Conservation (phyloP, 2,797 vertebrate genomes). For the Rhinatrema bivittatum region DNA sequence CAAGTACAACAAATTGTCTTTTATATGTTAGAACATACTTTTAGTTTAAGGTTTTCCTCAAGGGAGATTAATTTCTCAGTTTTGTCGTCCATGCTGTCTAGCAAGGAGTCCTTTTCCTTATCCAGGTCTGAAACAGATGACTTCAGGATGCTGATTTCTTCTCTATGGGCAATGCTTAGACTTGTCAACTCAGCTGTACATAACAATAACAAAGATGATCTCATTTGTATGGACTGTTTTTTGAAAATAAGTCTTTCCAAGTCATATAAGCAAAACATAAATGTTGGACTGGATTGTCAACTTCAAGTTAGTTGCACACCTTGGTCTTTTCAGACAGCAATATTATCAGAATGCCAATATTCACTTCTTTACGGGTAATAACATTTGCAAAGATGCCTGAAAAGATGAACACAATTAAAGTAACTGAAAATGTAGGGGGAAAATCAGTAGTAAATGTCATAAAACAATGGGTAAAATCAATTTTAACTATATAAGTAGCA, state of each 20-base stretch:
- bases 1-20: not conserved
- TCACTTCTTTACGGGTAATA: too few relatives aligned
- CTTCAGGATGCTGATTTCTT: constrained; percentile 54
- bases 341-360: too few relatives aligned
- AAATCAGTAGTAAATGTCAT: too few relatives aligned
- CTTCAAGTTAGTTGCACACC: too few relatives aligned
- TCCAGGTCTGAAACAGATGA: constrained; percentile 46
- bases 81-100: constrained; percentile 56
- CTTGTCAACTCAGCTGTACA: constrained; percentile 50
- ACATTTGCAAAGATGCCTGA: too few relatives aligned
- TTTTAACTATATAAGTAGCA: too few relatives aligned
- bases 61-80: constrained; percentile 46
- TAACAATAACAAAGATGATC: constrained; percentile 19
- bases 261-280: too few relatives aligned
- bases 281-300: too few relatives aligned
- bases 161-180: constrained; percentile 42
- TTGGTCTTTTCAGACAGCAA: too few relatives aligned
- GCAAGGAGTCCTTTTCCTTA: constrained; percentile 55
- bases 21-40: constrained; percentile 37
- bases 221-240: constrained; percentile 24
- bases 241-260: constrained; percentile 3
- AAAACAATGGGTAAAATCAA: too few relatives aligned
- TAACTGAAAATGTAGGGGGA: too few relatives aligned
- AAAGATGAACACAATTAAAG: too few relatives aligned
- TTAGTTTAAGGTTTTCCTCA: constrained; percentile 44